Conservation (phyloP, 2,113 vertebrate species). For the Datnioides undecimradiatus region DNA sequence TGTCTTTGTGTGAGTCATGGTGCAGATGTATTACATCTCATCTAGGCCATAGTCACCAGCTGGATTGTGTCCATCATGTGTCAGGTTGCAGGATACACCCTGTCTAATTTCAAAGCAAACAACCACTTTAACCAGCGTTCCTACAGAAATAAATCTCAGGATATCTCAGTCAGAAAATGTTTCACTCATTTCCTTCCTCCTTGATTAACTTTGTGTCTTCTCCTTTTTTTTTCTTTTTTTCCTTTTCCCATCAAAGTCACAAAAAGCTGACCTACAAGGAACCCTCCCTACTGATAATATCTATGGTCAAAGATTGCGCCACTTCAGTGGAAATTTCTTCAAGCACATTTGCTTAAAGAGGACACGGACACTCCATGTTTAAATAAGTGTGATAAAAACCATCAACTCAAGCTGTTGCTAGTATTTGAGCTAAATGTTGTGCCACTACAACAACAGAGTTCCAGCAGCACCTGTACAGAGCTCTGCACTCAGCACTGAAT, state of each 20-base stretch:
- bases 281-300: not conserved
- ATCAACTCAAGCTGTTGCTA: not conserved
- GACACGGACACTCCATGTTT: too few species aligned
- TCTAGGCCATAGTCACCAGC: constrained; percentile 47
- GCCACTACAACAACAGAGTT: constrained; percentile 1
- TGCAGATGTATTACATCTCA: constrained; percentile 52
- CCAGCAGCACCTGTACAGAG: constrained; percentile 4
- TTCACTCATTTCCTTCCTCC: constrained; percentile 40
- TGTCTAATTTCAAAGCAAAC: constrained; percentile 53
- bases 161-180: constrained; percentile 35
- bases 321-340: not conserved
- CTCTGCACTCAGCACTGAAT: constrained; percentile 22
- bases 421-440: constrained; percentile 1
- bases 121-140: constrained; percentile 31
- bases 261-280: constrained; percentile 7
- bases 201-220: constrained; percentile 27
- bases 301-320: not conserved
- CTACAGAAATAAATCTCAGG: constrained; percentile 23
- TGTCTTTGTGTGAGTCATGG: constrained; percentile 24
- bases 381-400: not conserved
- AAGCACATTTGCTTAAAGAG: not conserved
- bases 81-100: constrained; percentile 74
- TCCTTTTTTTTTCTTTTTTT: not conserved
- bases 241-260: constrained; percentile 6
- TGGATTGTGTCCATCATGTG: constrained; percentile 51